Base-by-base conservation (phyloP, 2,113 vertebrate genomes). In the Pavo muticus region DNA sequence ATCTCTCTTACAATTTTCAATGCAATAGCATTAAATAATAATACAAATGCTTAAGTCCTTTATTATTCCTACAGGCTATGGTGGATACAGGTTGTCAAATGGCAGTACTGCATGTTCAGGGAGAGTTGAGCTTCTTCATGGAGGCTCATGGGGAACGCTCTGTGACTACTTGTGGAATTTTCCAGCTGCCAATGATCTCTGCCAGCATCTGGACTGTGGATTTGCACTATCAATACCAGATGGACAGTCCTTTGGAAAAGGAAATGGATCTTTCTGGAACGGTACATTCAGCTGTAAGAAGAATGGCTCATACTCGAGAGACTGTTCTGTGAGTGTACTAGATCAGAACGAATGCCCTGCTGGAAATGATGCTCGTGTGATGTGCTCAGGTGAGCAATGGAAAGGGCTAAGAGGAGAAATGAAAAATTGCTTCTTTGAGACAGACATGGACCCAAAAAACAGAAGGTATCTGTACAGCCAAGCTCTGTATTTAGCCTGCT, bases 141-240 rank as follows among this genome's bases (percentile, higher is more conserved):
- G 96, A 64, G 95, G 95, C 10, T 25, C 16, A 0, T 98, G 96
- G 97, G 95, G 93, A 18, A 35, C 81, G 1, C 45, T 97, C n/a
- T 98, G 97, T 74, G 97, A 97, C 25, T 30, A 71, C 40, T 48
- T 57, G 17, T 97, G 96, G 97, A 95, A 95, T 88, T 42, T 96
- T 13, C 44, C 63, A 45, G 92, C 95, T 65, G 95, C 97, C 40
- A 68, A 83, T 30, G 44, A 67, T 39, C 91, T 97, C 67, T 98
- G 97, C 69, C 91, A 94, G 16, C 95, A 97, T 30, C 68, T 97
- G 32, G 77, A 94, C 88, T 98, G 97, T 77, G 98, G 97, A 37
- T 29, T 75, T 7, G 97, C 94, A 20, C 32, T 83, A 21, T 42
- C 37, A 25, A 94, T 88, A 20, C 94, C 84, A 11, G 12, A 0